Percentiles rank a stretch among this genome's conserved stretches.
Evolutionary conservation across 2,888 invertebrate species (phyloP).

Genomic region (Matsumyia berberina): DNA sequence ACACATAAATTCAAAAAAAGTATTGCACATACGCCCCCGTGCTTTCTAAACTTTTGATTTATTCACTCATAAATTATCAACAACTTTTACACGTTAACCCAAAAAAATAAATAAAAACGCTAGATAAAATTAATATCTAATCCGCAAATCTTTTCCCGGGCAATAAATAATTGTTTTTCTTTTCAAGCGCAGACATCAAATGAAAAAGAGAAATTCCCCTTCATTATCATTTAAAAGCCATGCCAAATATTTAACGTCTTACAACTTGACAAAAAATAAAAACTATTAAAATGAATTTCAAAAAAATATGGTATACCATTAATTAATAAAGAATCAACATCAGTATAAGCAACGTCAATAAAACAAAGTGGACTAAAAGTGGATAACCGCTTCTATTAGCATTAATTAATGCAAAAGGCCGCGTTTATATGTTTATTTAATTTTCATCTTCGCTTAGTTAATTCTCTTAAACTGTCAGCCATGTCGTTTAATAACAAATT

Average conservation of each 20-base stretch:
- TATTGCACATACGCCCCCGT: slow-evolving; percentile 53
- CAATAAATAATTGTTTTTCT: slow-evolving; percentile 11
- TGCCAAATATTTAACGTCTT: slow-evolving; percentile 14
- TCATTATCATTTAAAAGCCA: slow-evolving; percentile 50
- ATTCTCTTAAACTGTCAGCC: slow-evolving; percentile 44
- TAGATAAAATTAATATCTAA: slow-evolving; percentile 40
- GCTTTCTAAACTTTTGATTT: slow-evolving; percentile 20
- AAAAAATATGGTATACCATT: slow-evolving; percentile 35
- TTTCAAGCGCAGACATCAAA: background rate
- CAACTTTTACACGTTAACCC: slow-evolving; percentile 23
- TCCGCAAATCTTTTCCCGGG: slow-evolving; percentile 42
- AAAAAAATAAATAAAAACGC: slow-evolving; percentile 28
- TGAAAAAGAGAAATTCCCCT: slow-evolving; percentile 24
- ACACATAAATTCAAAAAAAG: slow-evolving; percentile 24
- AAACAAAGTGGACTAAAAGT: slow-evolving; percentile 30
- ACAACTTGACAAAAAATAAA: slow-evolving; percentile 15
- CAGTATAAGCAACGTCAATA: slow-evolving; percentile 24
- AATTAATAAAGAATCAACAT: slow-evolving; percentile 35
- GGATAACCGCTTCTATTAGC: slow-evolving; percentile 27
- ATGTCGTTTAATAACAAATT: slow-evolving; percentile 56
- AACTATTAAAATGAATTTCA: slow-evolving; percentile 41
- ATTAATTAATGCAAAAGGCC: slow-evolving; percentile 48
- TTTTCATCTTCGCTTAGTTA: slow-evolving; percentile 8
- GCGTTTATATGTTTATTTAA: slow-evolving; percentile 27
- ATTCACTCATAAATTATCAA: slow-evolving; percentile 36